Conservation (phyloP, 2,888 invertebrate species). For the Dugesia japonica region DNA sequence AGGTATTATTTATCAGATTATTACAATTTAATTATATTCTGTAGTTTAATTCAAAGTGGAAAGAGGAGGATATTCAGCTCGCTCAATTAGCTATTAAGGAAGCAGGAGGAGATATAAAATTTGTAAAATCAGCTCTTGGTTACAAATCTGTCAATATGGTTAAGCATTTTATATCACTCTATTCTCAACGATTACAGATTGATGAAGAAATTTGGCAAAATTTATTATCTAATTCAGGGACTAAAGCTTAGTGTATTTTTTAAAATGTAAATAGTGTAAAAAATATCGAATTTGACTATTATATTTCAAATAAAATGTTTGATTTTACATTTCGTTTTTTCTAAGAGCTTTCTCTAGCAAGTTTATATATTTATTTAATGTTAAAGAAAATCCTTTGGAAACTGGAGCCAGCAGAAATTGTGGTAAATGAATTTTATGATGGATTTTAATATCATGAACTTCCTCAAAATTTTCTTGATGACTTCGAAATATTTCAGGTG, state of each 20-base stretch:
- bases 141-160: not conserved
- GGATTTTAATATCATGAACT: no score
- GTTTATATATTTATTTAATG: not conserved
- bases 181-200: not conserved
- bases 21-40: not conserved
- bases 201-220: conserved; percentile 8
- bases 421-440: not conserved
- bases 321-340: no score
- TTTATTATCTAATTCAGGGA: not conserved
- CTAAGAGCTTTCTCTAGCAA: not conserved
- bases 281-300: no score
- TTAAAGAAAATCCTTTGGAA: conserved; percentile 1
- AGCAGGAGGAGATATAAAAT: not conserved
- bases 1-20: not conserved
- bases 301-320: no score
- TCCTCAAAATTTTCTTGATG: no score
- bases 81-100: not conserved
- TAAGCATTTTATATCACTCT: not conserved
- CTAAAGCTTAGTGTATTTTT: not conserved
- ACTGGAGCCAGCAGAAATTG: not conserved
- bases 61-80: not conserved
- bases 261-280: not conserved
- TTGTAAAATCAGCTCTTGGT: not conserved
- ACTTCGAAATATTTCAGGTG: not conserved
- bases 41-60: not conserved